Evolutionary conservation across 2,888 invertebrate genomes (phyloP).

Genomic region (Stenodera caucasica): DNA sequence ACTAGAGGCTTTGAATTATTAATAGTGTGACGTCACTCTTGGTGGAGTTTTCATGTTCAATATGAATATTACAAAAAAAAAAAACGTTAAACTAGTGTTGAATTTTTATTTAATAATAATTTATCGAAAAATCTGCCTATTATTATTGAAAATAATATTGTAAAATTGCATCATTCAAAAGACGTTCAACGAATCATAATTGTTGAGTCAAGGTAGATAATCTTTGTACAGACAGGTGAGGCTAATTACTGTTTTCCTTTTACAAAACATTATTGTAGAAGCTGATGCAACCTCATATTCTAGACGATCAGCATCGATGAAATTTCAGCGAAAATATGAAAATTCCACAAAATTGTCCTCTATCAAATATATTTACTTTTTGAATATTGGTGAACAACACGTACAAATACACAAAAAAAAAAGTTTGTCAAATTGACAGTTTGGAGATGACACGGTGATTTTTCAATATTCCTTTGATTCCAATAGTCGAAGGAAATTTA

Average conservation of each 20-base stretch:
- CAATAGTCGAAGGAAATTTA: slow-evolving; percentile 1
- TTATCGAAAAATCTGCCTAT: too few species aligned
- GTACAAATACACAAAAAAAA: background rate
- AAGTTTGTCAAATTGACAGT: background rate
- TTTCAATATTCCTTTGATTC: slow-evolving; percentile 10
- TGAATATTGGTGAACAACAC: too few species aligned
- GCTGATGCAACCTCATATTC: slow-evolving; percentile 3
- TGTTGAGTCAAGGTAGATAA: slow-evolving; percentile 2
- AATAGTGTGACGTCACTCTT: background rate
- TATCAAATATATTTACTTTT: too few species aligned
- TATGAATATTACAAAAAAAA: slow-evolving; percentile 1
- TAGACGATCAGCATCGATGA: background rate
- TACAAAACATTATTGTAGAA: background rate
- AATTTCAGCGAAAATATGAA: background rate
- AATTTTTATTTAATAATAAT: background rate
- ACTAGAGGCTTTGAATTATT: slow-evolving; percentile 13
- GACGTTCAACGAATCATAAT: background rate
- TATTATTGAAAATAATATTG: background rate
- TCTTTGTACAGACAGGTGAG: slow-evolving; percentile 5
- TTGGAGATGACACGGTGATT: slow-evolving; percentile 9
- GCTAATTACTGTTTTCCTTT: background rate
- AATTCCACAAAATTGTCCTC: too few species aligned
- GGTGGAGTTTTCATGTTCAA: slow-evolving; percentile 7
- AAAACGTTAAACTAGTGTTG: too few species aligned
- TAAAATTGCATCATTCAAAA: slow-evolving; percentile 2